Conservation (phyloP, 2,113 vertebrate genomes). For the Myanophis thanlyinensis region DNA sequence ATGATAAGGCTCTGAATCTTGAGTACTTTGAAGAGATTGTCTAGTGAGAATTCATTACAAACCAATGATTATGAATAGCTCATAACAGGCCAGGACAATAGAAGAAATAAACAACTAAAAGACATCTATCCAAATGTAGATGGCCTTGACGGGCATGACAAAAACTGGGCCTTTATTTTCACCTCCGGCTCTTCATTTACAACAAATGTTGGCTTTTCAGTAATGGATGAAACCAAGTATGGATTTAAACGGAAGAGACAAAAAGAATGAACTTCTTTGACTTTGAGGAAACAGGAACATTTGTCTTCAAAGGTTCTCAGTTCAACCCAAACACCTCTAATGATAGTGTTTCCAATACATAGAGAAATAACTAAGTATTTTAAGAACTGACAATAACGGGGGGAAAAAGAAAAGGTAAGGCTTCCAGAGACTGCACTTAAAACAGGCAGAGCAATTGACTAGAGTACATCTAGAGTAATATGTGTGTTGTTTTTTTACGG, state of each 20-base stretch:
- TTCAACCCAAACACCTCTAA: slow-evolving; percentile 53
- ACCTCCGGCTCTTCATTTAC: slow-evolving; percentile 6
- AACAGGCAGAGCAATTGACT: slow-evolving; percentile 24
- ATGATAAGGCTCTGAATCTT: slow-evolving; percentile 23
- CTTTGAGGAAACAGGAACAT: slow-evolving; percentile 35
- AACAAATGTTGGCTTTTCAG: slow-evolving; percentile 35
- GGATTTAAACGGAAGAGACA: slow-evolving; percentile 32
- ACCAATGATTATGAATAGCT: slow-evolving; percentile 47
- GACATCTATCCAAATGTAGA: slow-evolving; percentile 13
- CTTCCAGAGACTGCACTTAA: slow-evolving; percentile 1
- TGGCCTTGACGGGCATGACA: slow-evolving; percentile 31
- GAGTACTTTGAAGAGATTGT: slow-evolving; percentile 42
- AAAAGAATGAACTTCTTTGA: slow-evolving; percentile 30
- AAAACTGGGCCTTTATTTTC: neutral
- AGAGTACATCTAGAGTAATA: slow-evolving; percentile 23
- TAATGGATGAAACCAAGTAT: slow-evolving; percentile 8
- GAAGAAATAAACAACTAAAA: slow-evolving; percentile 40
- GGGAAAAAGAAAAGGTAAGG: rapidly evolving
- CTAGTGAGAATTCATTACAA: slow-evolving; percentile 26
- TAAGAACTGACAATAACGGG: neutral
- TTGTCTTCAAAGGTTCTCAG: slow-evolving; percentile 36
- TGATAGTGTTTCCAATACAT: slow-evolving; percentile 44
- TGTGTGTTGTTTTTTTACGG: neutral
- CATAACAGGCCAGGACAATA: slow-evolving; percentile 14
- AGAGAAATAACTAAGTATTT: neutral